Percentiles rank a stretch among this genome's conserved stretches.
Conservation (phyloP, 2,113 vertebrate genomes). For the Chamaetylas fuelleborni region DNA sequence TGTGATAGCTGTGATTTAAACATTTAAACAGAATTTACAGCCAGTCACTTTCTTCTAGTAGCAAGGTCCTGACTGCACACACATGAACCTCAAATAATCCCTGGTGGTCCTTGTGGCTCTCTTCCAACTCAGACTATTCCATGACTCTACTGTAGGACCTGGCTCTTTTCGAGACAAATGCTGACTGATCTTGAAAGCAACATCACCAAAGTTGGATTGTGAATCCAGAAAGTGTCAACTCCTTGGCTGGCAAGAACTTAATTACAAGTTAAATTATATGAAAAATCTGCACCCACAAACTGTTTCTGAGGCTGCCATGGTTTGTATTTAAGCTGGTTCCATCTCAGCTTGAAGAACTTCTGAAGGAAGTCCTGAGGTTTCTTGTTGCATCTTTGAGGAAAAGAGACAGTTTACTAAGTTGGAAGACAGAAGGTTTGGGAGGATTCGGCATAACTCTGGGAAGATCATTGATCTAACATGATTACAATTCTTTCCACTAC, state of each 20-base stretch:
- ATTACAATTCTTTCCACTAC: not conserved
- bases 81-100: too few relatives aligned
- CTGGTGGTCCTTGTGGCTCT: not conserved
- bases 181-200: not conserved
- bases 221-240: not conserved
- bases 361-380: not conserved
- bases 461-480: not conserved
- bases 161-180: not conserved
- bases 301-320: not conserved
- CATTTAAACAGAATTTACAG: not conserved
- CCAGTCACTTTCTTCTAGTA: accelerated
- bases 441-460: accelerated
- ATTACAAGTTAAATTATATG: not conserved
- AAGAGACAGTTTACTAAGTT: not conserved
- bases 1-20: not conserved
- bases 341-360: not conserved
- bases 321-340: not conserved
- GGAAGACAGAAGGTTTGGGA: not conserved
- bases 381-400: not conserved
- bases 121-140: not conserved
- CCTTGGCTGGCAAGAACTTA: not conserved
- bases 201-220: accelerated
- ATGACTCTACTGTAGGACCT: not conserved
- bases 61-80: not conserved
- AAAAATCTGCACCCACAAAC: not conserved